Evolutionary conservation across 1,140 invertebrate genomes (phyloP), one percentile per base, ranked within the genome.

Genomic region (Conopomorpha cramerella): DNA sequence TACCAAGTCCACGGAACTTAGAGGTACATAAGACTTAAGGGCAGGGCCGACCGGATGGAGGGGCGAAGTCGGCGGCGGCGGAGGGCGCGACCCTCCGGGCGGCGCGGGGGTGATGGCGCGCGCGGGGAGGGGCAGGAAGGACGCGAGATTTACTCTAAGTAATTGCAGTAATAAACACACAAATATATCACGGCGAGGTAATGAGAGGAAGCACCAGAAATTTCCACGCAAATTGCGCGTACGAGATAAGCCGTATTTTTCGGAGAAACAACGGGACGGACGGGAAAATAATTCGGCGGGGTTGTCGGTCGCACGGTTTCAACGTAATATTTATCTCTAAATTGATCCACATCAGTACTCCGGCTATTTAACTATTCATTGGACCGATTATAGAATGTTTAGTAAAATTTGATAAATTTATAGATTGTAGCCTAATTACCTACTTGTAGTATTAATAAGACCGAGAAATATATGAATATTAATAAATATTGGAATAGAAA

Each of bases 101-200:
- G 33, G 33, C n/a, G 10, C 7, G 44, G 51, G 46, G 45, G 17
- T 39, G 41, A 41, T 48, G 39, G 42, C 39, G 42, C 29, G n/a
- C 42, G 49, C 30, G 46, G 46, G 49, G n/a, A n/a, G n/a, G 41
- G 51, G 55, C 45, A 72, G 73, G 70, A 77, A 77, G 77, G 71
- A 77, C 63, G 70, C 67, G 68, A 77, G 77, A 77, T 77, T 79
- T 79, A 79, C 70, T 77, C 66, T 79, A 79, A 79, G 77, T 79
- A 79, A 79, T 79, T 79, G 77, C 77, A 65, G 71, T 79, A 77
- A 77, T 79, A 79, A 77, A 77, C 68, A 73, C 62, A 72, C 65
- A 72, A 71, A 76, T 76, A 76, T 73, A 76, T 76, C 71, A 76
- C 61, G 57, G 43, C 66, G 55, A 57, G 57, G 71, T 73, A 76